Base-by-base conservation (phyloP, 2,888 invertebrate species). In the Carterocephalus palaemon region DNA sequence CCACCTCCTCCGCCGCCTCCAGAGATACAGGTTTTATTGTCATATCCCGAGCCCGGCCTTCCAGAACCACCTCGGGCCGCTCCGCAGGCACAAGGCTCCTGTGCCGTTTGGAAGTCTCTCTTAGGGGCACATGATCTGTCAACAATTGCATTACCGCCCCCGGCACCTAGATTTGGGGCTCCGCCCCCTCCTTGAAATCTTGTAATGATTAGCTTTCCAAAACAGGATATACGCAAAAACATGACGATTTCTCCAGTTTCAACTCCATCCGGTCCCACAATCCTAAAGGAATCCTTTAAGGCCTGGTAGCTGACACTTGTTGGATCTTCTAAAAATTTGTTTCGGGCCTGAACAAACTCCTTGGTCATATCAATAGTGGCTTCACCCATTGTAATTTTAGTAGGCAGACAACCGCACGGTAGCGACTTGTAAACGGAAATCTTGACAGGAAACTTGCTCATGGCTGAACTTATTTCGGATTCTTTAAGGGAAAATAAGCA, bases 401-500 rank as follows among this genome's bases (percentile, higher is more conserved):
- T 90, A 0, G 91, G 91, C 10, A 90, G 63, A 47, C 89, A 89
- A 6, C 89, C 90, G 7, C 90, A 89, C 12, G 89, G 89, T 52
- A 91, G 79, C 38, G 88, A 88, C 58, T 90, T 91, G 57, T 83
- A 89, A 0, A 92, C 88, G 0, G 83, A 75, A 38, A 91, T 77
- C 38, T 76, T 79, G 2, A 92, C 65, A 1, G 90, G 89, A 57
- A 91, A 91, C 31, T 81, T 81, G 42, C 70, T 70, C 60, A 89
- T 70, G 0, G 89, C 89, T 28, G 78, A 70, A n/a, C 62, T 60
- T 0, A 91, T 88, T 17, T 90, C 88, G 4, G 65, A 55, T 28
- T 88, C 81, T 15, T 89, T 88, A 2, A 92, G 67, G 0, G 90
- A 90, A 60, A 92, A 92, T n/a, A 92, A 72, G 55, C 91, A 91